Base-by-base conservation (phyloP, 1,140 invertebrate genomes). In the Sycophaga agraensis region DNA sequence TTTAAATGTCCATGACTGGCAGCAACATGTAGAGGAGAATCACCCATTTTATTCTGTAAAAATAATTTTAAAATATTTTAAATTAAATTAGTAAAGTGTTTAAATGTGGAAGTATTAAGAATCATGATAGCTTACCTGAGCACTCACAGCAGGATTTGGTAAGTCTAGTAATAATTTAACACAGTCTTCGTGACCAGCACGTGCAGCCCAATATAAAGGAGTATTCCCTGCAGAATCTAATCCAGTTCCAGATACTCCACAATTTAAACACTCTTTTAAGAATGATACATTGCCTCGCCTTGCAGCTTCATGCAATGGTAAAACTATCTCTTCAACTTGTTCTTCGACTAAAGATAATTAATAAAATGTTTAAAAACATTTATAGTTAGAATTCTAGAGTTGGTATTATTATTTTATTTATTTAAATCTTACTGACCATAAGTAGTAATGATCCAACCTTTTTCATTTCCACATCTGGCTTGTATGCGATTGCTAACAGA, bases 221-320 rank as follows among this genome's bases (percentile, higher is more conserved):
- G 87, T 89, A 42, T 87, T 87, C 9, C 87, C 88, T 58, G 87
- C 84, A 67, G 86, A 84, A 74, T 91, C 89, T 60, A 90, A 76
- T 56, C 84, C 83, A 68, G 89, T 89, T 16, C 86, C 84, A 26
- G 88, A 90, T 59, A 90, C 86, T 48, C 86, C 83, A 72, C 87
- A 84, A 49, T 71, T 70, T 8, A 91, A 70, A 69, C 87, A 89
- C 75, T 90, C 87, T 55, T 71, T 68, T 54, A 91, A 68, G 68
- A 89, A 87, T 5, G 76, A 78, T 4, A 88, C 66, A 71, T 90
- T 90, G 17, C 89, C 89, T 63, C 88, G 75, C 70, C 86, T 85
- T 2, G 88, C 87, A 64, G 88, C 88, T 74, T 91, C 89, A 69
- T 90, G 88, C 19, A 91, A 70, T 14, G 89, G 88, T 61, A 84